Conservation (phyloP, 2,888 invertebrate genomes). For the Leptogaster cylindrica region DNA sequence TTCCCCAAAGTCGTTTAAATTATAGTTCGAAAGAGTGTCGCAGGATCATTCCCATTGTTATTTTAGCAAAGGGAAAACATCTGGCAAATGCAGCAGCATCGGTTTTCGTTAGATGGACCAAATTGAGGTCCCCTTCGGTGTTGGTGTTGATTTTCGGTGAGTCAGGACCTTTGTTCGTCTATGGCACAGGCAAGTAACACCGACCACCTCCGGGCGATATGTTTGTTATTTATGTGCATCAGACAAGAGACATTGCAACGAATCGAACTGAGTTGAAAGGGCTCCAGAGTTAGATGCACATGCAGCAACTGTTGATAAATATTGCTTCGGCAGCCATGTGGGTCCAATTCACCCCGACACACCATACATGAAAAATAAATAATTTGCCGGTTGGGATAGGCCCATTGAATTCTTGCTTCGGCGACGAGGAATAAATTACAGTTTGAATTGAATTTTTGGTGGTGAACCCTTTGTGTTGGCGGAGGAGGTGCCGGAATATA, state of each 20-base stretch:
- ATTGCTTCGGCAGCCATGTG: slow-evolving; percentile 18
- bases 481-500: too few relatives aligned
- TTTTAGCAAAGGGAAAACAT: slow-evolving; percentile 29
- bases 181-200: not conserved
- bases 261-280: slow-evolving; percentile 24
- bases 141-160: not conserved
- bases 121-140: slow-evolving; percentile 1
- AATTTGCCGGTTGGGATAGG: slow-evolving; percentile 8
- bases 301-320: slow-evolving; percentile 27
- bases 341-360: slow-evolving; percentile 15
- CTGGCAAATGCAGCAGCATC: slow-evolving; percentile 15
- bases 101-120: not conserved
- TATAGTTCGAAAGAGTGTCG: slow-evolving; percentile 22
- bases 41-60: slow-evolving; percentile 23
- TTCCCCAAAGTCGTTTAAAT: slow-evolving; percentile 1
- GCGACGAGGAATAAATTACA: slow-evolving; percentile 6
- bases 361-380: not conserved
- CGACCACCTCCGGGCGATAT: slow-evolving; percentile 21
- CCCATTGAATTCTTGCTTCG: slow-evolving; percentile 9
- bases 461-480: not conserved
- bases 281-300: not conserved
- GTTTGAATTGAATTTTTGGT: slow-evolving; percentile 5
- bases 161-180: not conserved
- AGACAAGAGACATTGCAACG: not conserved
- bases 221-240: slow-evolving; percentile 15